A percentile compares a stretch with the other conserved stretches of the same genome.
These are phyloP conservation scores for Patella caerulea DNA, from an alignment of 2,888 invertebrate genomes.

Conservation along the genomic window DNA sequence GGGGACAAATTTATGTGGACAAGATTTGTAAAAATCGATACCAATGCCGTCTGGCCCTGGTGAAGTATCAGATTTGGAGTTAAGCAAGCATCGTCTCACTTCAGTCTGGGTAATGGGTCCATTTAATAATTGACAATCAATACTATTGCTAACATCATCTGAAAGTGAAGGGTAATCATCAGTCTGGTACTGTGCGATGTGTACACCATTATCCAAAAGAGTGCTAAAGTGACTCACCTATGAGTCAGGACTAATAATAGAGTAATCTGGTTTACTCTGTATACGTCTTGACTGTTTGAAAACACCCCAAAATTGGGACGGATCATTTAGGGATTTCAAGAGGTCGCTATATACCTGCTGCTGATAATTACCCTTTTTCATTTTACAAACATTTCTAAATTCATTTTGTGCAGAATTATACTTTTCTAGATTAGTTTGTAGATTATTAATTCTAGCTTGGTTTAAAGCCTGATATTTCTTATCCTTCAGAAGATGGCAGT, in stretches of 20 bases:
- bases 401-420: not conserved
- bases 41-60: not conserved
- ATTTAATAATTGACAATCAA: not conserved
- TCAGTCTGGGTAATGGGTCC: not conserved
- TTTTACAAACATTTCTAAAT: not conserved
- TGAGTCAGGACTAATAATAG: too few relatives aligned
- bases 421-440: too few relatives aligned
- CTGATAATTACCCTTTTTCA: not conserved
- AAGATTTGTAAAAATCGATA: not conserved
- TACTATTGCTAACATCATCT: not conserved
- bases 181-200: too few relatives aligned
- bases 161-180: too few relatives aligned
- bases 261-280: too few relatives aligned
- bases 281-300: too few relatives aligned
- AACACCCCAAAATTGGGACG: not conserved
- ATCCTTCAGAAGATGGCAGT: not conserved
- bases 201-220: too few relatives aligned
- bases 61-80: not conserved
- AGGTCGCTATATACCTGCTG: not conserved
- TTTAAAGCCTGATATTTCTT: not conserved
- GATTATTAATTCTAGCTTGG: not conserved
- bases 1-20: too few relatives aligned
- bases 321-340: not conserved
- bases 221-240: too few relatives aligned
- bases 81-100: not conserved